These are phyloP conservation scores for Corythornis cristatus DNA, from an alignment of 2,113 vertebrate genomes.

Conservation along the genomic window DNA sequence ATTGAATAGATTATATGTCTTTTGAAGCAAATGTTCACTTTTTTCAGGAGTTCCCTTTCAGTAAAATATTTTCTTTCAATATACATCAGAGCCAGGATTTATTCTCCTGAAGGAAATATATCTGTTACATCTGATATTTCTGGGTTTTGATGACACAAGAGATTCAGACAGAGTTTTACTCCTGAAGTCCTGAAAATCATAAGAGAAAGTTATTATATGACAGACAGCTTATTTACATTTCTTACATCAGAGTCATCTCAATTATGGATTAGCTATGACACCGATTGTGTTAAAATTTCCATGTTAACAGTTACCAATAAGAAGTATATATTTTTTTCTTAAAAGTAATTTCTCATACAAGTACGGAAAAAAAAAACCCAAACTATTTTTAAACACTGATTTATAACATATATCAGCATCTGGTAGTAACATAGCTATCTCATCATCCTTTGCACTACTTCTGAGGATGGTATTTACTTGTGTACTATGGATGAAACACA, in stretches of 20 bases:
- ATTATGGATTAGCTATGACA: neutral
- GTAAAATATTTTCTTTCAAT: neutral
- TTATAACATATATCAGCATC: neutral
- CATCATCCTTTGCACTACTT: neutral
- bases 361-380: neutral
- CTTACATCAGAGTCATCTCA: neutral
- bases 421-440: neutral
- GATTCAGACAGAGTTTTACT: neutral
- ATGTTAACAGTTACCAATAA: neutral
- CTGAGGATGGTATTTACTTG: neutral
- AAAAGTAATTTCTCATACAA: neutral
- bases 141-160: neutral
- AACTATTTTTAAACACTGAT: too few relatives aligned
- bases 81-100: neutral
- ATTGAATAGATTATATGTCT: neutral
- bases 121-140: neutral
- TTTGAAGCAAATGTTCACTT: neutral
- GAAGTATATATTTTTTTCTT: neutral
- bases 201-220: neutral
- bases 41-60: neutral
- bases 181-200: neutral
- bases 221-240: neutral
- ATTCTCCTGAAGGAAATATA: neutral
- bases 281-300: neutral
- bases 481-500: neutral